A percentile compares a stretch with the other conserved stretches of the same genome.
These are phyloP conservation scores for Poeciliopsis prolifica DNA, from an alignment of 2,113 vertebrate genomes.

Conservation along the genomic window DNA sequence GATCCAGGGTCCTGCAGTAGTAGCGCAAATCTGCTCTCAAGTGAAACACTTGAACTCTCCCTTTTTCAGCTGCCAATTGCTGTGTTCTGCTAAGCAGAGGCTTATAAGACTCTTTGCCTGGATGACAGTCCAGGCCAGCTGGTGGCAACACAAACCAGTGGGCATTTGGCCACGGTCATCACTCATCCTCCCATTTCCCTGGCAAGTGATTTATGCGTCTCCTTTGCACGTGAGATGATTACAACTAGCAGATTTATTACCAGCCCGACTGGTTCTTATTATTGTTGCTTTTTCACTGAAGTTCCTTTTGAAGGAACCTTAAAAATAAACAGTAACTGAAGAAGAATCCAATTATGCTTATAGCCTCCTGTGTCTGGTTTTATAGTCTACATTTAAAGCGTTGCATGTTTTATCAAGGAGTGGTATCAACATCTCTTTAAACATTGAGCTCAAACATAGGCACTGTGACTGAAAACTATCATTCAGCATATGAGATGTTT, in stretches of 20 bases:
- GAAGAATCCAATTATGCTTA: background rate
- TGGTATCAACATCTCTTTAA: no score
- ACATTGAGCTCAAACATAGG: no score
- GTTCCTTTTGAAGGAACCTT: background rate
- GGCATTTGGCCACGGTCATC: constrained; percentile 9
- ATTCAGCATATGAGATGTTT: no score
- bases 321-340: background rate
- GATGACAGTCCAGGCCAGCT: constrained; percentile 14
- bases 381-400: background rate
- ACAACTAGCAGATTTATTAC: constrained; percentile 9
- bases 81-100: constrained; percentile 14
- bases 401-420: background rate
- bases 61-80: background rate
- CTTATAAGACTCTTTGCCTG: constrained; percentile 23
- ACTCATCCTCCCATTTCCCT: constrained; percentile 15
- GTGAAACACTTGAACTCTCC: constrained; percentile 1
- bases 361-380: background rate
- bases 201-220: constrained; percentile 12
- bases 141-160: constrained; percentile 16
- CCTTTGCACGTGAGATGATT: constrained; percentile 13
- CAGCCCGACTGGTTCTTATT: background rate
- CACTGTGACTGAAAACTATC: no score
- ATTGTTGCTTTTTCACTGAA: constrained; percentile 7
- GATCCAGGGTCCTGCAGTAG: constrained; percentile 9
- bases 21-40: constrained; percentile 18